Conservation (phyloP, 2,797 vertebrate genomes). For the Trachops cirrhosus region DNA sequence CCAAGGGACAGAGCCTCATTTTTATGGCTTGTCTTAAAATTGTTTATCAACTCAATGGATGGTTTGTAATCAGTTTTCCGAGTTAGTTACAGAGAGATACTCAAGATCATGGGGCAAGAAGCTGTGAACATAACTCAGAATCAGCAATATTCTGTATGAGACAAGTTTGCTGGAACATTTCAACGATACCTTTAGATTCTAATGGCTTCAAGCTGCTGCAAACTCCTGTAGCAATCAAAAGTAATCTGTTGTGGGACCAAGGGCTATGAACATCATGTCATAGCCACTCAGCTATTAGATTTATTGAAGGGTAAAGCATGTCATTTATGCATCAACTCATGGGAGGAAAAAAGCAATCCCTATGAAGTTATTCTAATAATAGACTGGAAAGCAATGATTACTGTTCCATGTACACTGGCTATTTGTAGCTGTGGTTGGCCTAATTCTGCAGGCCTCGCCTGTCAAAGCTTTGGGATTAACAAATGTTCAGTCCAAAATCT, state of each 20-base stretch:
- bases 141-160: constrained; percentile 47
- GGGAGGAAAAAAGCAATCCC: constrained; percentile 83
- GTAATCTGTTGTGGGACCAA: constrained; percentile 82
- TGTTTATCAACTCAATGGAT: constrained; percentile 14
- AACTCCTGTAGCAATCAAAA: constrained; percentile 83
- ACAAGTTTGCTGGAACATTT: constrained; percentile 76
- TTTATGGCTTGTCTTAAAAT: not conserved
- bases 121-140: not conserved
- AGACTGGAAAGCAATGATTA: constrained; percentile 85
- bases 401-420: constrained; percentile 82
- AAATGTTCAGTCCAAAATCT: constrained; percentile 78
- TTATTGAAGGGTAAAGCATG: constrained; percentile 86
- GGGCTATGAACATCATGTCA: constrained; percentile 82
- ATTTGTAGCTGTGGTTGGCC: constrained; percentile 82
- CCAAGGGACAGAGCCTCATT: not conserved
- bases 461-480: constrained; percentile 81
- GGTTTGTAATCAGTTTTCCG: not conserved
- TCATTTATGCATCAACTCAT: constrained; percentile 86
- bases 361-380: constrained; percentile 87
- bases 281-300: constrained; percentile 82
- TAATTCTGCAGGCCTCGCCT: constrained; percentile 80
- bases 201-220: constrained; percentile 81
- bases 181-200: constrained; percentile 82
- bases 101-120: not conserved
- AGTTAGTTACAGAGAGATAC: not conserved